Evolutionary conservation across 2,113 vertebrate species (phyloP), one percentile per base, ranked within the genome.

Genomic region (Spilogale gracilis): DNA sequence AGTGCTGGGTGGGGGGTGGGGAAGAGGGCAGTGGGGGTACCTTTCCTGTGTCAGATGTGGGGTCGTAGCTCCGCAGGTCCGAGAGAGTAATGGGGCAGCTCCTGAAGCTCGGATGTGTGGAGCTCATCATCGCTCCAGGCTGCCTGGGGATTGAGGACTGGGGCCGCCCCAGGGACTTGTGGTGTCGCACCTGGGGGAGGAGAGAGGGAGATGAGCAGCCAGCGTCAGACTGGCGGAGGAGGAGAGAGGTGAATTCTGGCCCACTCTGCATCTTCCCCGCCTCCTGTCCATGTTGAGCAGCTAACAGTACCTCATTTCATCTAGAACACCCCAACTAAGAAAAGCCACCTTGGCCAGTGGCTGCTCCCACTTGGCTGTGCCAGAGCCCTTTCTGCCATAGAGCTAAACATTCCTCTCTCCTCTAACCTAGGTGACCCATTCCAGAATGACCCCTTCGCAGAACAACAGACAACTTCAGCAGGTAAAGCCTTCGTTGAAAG

Each of bases 401-500:
- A 89, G 18, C 89, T 81, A 43, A 95, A 54, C 3, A 0, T 30
- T 67, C 56, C 25, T 89, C 38, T 96, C 88, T 90, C 95, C 54
- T 98, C 82, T 97, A 56, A 54, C 48, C 25, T 54, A 99, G 99
- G 99, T 83, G 99, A 99, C 97, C 99, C 99, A 6, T 99, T 99
- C 98, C 99, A 99, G 98, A 99, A 99, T 38, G 99, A 99, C 93
- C 99, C 99, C 78, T 99, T 99, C 98, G 99, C 99, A 95, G 99
- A 99, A 81, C 99, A 99, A 2, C 98, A 99, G 27, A 93, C 99
- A n/a, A 95, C 98, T 58, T 87, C 99, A 58, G 91, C 99, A 99
- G 99, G 99, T 99, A 99, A 98, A 60, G 17, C 30, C 74, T 95
- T 25, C 23, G 52, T 67, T 38, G 50, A 3, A 30, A 50, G 43